Percentiles rank a stretch among this genome's conserved stretches.
phyloP scores from a whole-genome alignment of 2,797 vertebrate species.

The Lutjanus campechanus region DNA sequence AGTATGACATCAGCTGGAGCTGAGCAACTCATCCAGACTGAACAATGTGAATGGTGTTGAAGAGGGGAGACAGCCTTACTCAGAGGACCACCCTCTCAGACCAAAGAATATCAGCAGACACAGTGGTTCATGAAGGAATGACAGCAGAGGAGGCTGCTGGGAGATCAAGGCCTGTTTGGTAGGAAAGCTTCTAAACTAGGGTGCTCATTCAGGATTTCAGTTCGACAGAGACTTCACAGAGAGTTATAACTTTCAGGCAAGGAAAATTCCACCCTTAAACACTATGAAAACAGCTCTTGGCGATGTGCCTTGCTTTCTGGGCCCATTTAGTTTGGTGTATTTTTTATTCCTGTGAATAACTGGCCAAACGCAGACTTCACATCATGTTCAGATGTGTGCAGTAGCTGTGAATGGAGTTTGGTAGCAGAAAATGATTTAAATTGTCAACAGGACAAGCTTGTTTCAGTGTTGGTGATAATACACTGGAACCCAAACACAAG shows the following conservation, averaged over 20 bases:
- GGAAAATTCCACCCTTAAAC: slow-evolving; percentile 41
- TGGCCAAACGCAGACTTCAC: slow-evolving; percentile 35
- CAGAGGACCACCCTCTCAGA: slow-evolving; percentile 77
- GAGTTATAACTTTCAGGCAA: slow-evolving; percentile 1
- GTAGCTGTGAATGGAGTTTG: slow-evolving; percentile 4
- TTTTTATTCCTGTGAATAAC: slow-evolving; percentile 38
- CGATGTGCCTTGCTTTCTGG: slow-evolving; percentile 71
- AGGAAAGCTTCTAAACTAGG: slow-evolving; percentile 26
- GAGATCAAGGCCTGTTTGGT: slow-evolving; percentile 15
- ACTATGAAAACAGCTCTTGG: slow-evolving; percentile 34
- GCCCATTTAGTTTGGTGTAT: slow-evolving; percentile 36
- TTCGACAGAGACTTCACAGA: slow-evolving; percentile 22
- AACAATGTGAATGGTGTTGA: slow-evolving; percentile 34
- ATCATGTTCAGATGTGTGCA: slow-evolving; percentile 19
- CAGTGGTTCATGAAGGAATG: slow-evolving; percentile 39
- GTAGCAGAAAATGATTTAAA: slow-evolving; percentile 5
- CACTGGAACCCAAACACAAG: not conserved
- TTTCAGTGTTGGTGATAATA: not conserved
- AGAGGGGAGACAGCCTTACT: slow-evolving; percentile 51
- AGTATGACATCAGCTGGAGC: slow-evolving; percentile 94
- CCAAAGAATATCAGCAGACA: slow-evolving; percentile 81
- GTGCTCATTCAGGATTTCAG: slow-evolving; percentile 34
- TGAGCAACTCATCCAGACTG: slow-evolving; percentile 73
- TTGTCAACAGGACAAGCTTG: slow-evolving; percentile 7
- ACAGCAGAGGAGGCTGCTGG: slow-evolving; percentile 14